Evolutionary conservation across 2,113 vertebrate species (phyloP).

Genomic region (Noturus placidus): DNA sequence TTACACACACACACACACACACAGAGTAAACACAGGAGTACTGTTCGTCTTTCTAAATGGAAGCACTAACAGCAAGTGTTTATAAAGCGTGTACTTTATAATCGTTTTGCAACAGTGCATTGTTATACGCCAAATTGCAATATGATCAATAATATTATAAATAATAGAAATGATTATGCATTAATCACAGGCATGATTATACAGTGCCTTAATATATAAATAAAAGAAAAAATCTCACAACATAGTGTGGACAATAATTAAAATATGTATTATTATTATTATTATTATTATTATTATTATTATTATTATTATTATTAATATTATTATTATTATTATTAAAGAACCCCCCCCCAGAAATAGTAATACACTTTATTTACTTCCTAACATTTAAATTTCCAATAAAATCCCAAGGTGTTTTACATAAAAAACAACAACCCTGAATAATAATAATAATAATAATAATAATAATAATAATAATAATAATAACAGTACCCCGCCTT

Average conservation of each 20-base stretch:
- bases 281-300: background rate
- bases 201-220: background rate
- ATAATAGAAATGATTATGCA: background rate
- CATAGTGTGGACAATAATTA: background rate
- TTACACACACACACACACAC: background rate
- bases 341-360: background rate
- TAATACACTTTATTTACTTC: background rate
- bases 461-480: no score
- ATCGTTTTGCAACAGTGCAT: background rate
- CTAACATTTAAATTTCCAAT: background rate
- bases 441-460: no score
- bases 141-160: background rate
- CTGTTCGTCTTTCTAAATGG: background rate
- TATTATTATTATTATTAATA: background rate
- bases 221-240: background rate
- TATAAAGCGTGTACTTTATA: background rate
- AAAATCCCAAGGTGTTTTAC: background rate
- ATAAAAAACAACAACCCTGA: background rate
- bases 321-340: background rate
- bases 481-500: no score
- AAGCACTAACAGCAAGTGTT: background rate
- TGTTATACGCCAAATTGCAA: background rate
- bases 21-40: background rate
- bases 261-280: background rate
- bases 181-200: background rate